Percentiles rank a stretch among this genome's conserved stretches.
phyloP scores from a whole-genome alignment of 1,140 invertebrate species.

The Drosophila navojoa region DNA sequence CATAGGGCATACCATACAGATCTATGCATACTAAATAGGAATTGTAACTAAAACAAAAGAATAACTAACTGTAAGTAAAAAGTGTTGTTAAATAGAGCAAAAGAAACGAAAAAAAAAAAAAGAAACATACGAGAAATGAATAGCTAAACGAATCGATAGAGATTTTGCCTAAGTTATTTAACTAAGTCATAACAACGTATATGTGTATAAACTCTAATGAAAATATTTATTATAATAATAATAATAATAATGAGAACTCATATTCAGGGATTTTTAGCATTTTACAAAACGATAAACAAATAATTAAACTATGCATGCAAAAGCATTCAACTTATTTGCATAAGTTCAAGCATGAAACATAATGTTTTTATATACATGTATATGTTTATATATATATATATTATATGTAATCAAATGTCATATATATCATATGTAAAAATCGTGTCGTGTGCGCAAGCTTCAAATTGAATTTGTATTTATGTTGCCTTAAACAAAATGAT shows the following conservation, averaged over 20 bases:
- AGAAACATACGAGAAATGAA: constrained; percentile 42
- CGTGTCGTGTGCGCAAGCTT: constrained; percentile 52
- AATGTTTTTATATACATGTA: constrained; percentile 61
- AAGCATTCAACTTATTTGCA: constrained; percentile 52
- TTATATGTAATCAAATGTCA: constrained; percentile 2
- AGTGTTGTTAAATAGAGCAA: constrained; percentile 53
- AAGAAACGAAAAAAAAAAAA: constrained; percentile 7
- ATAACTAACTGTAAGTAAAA: constrained; percentile 43
- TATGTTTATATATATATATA: constrained; percentile 15
- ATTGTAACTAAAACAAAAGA: constrained; percentile 47
- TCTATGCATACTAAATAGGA: constrained; percentile 28
- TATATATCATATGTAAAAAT: constrained; percentile 46
- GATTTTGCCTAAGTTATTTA: constrained; percentile 49
- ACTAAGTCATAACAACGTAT: constrained; percentile 44
- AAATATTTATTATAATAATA: constrained; percentile 24
- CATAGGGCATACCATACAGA: constrained; percentile 26
- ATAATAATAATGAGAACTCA: constrained; percentile 79
- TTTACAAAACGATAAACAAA: constrained; percentile 66
- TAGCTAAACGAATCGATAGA: constrained; percentile 55
- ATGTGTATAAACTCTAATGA: constrained; percentile 33
- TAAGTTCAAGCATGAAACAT: constrained; percentile 29
- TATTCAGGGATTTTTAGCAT: constrained; percentile 84
- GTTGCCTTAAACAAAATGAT: constrained; percentile 42
- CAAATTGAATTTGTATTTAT: constrained; percentile 32
- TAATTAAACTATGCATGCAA: constrained; percentile 35